A percentile compares a stretch with the other conserved stretches of the same genome.
Evolutionary conservation across 2,888 invertebrate genomes (phyloP).

Genomic region (Monochamus alternatus): DNA sequence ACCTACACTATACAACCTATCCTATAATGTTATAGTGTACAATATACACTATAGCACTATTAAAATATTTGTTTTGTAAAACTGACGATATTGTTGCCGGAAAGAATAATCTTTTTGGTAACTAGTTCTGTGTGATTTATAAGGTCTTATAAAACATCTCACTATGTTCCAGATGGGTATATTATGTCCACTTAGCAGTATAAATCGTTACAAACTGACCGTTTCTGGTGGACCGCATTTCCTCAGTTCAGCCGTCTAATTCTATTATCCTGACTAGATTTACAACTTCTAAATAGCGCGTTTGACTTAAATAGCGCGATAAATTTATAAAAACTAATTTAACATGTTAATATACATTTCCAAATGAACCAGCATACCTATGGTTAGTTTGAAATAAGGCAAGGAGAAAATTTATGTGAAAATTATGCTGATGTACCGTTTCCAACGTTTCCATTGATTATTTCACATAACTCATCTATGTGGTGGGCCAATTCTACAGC

Average conservation of each 20-base stretch:
- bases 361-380: constrained; percentile 8
- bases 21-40: too few relatives aligned
- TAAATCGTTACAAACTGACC: neutral
- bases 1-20: too few relatives aligned
- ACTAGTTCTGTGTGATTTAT: too few relatives aligned
- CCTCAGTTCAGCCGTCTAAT: constrained; percentile 13
- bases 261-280: constrained; percentile 12
- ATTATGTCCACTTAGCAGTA: neutral
- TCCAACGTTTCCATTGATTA: constrained; percentile 25
- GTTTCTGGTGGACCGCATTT: neutral
- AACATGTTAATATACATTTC: constrained; percentile 17
- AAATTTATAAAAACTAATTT: constrained; percentile 29
- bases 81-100: too few relatives aligned
- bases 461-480: constrained; percentile 17
- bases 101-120: too few relatives aligned
- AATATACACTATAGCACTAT: too few relatives aligned
- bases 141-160: too few relatives aligned
- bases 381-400: neutral
- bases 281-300: constrained; percentile 2
- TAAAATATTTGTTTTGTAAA: too few relatives aligned
- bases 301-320: constrained; percentile 21
- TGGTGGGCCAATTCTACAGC: constrained; percentile 11
- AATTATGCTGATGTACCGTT: constrained; percentile 23
- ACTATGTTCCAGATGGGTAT: too few relatives aligned
- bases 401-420: constrained; percentile 23